Evolutionary conservation across 2,888 invertebrate genomes (phyloP), one percentile per base, ranked within the genome.

Genomic region (Apamea anceps): DNA sequence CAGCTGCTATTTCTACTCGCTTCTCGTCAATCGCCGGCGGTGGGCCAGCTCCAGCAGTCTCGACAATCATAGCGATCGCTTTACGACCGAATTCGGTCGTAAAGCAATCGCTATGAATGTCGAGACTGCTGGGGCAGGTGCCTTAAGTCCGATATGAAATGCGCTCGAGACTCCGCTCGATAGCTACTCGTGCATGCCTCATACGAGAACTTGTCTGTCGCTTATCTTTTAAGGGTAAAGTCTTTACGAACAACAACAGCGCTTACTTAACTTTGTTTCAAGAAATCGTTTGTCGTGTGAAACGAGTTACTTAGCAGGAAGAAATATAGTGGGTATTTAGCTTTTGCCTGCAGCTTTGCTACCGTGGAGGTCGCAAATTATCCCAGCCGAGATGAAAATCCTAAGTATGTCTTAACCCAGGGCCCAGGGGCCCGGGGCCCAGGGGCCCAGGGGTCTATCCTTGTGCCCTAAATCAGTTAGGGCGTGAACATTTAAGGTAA

Each of bases 191-290:
- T 74, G 70, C 54, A 83, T 79, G 72, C 72, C 70, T 62, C 60
- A 57, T 63, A 66, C 28, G 65, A 57, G 32, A 54, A 62, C 37
- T 84, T 84, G 84, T 84, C 80, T 57, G 72, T 65, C 63, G 71
- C 63, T 62, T 68, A 68, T 75, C 71, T 74, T 66, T 60, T 67
- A 63, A 54, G 81, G 83, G 83, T 51, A 63, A 82, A 73, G 62
- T 83, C 72, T 79, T 72, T 83, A 68, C 7, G 66, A 83, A 83
- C 63, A 79, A 74, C 48, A 83, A 83, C 63, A 79, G 32, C 71
- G 70, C 48, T 82, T 73, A 45, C 70, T 66, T 45, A 78, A 78
- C 51, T 82, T 83, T 79, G 45, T 42, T 79, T 65, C 62, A 54
- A 62, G 54, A 74, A 77, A 70, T 73, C 57, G 60, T 81, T 81